A percentile compares a stretch with the other conserved stretches of the same genome.
phyloP scores from a whole-genome alignment of 2,113 vertebrate genomes.

The Lampris megalopsis region DNA sequence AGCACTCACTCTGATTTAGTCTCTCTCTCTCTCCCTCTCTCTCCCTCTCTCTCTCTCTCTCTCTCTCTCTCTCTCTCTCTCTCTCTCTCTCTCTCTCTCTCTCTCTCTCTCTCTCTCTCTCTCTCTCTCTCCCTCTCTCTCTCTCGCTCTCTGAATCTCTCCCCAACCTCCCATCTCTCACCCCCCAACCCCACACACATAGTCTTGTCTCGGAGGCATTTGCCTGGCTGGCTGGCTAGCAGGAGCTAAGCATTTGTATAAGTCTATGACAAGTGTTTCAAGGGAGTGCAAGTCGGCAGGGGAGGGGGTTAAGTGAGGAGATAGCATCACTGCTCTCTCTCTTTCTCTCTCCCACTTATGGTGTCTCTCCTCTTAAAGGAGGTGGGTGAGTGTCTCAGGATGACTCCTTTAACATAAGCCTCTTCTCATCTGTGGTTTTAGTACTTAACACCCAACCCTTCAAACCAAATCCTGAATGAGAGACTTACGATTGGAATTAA shows the following conservation, averaged over 20 bases:
- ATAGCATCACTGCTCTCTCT: constrained; percentile 73
- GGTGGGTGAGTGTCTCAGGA: constrained; percentile 75
- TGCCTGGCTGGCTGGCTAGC: constrained; percentile 65
- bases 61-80: constrained; percentile 14
- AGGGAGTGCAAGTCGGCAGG: constrained; percentile 40
- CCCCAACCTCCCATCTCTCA: neutral
- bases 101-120: neutral
- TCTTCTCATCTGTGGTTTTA: constrained; percentile 81
- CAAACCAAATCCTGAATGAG: constrained; percentile 76
- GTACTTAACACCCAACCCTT: constrained; percentile 77
- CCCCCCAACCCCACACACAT: constrained; percentile 45
- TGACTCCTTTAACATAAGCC: constrained; percentile 82
- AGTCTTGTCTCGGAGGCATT: constrained; percentile 67
- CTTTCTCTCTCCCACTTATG: constrained; percentile 22
- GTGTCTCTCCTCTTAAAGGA: constrained; percentile 54
- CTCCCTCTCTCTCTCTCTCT: constrained; percentile 16
- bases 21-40: constrained; percentile 46
- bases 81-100: constrained; percentile 11
- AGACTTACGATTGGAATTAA: constrained; percentile 61
- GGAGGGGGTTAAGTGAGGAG: constrained; percentile 58
- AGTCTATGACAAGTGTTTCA: constrained; percentile 80
- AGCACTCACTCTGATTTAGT: constrained; percentile 11
- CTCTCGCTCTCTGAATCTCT: no score
- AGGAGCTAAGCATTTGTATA: constrained; percentile 72
- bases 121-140: no score